phyloP scores from a whole-genome alignment of 2,113 vertebrate genomes.

The Melanerpes aurifrons region DNA sequence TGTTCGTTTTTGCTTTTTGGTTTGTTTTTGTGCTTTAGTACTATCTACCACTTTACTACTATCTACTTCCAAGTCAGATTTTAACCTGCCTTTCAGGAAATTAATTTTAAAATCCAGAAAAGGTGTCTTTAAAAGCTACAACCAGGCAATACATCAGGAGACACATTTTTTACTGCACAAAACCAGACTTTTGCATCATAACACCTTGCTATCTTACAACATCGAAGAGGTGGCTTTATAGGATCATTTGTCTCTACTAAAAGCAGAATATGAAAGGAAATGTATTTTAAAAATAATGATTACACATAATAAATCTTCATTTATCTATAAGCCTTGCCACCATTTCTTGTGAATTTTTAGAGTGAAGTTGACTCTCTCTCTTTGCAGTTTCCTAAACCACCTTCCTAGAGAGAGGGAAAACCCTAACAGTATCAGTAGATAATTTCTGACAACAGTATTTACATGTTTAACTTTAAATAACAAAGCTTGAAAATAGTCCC shows the following conservation, averaged over 20 bases:
- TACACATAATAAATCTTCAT: background rate
- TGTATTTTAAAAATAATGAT: background rate
- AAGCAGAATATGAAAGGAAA: background rate
- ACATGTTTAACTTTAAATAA: background rate
- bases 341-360: background rate
- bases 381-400: background rate
- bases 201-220: background rate
- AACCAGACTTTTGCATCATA: background rate
- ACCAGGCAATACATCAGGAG: background rate
- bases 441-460: background rate
- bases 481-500: background rate
- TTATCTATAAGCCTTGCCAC: background rate
- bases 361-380: background rate
- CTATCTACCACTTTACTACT: background rate
- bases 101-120: background rate
- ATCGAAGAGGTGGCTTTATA: background rate
- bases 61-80: background rate
- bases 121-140: background rate
- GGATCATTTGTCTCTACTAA: background rate
- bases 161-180: background rate
- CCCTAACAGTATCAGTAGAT: background rate
- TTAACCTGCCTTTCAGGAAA: constrained; percentile 21
- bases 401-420: background rate
- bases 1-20: too few relatives aligned
- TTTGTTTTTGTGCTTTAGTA: too few relatives aligned